Evolutionary conservation across 2,113 vertebrate genomes (phyloP).

Genomic region (Gnathonemus echidnorhynchus): DNA sequence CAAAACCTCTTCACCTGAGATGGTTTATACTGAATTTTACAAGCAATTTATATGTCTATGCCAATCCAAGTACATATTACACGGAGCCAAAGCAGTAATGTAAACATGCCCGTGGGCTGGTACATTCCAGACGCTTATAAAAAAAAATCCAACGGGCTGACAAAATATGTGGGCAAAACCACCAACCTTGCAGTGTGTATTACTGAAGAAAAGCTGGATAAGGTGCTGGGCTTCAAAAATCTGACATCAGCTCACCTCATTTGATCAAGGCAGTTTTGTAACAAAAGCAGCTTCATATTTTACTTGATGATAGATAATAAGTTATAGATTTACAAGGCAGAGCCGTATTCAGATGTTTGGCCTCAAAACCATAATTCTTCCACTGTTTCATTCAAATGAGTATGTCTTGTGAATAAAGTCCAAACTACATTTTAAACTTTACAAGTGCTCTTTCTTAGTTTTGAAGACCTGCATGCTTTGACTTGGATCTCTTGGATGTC

Average conservation of each 20-base stretch:
- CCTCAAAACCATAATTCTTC: background rate
- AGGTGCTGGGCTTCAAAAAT: background rate
- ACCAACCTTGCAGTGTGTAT: background rate
- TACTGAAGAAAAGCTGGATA: background rate
- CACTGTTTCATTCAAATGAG: background rate
- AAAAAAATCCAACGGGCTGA: background rate
- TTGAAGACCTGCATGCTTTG: background rate
- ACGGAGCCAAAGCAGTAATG: background rate
- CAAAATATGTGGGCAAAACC: background rate
- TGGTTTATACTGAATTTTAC: background rate
- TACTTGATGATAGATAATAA: too few relatives aligned
- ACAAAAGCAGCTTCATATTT: background rate
- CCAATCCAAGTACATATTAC: background rate
- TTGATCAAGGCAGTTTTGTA: background rate
- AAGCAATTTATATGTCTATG: background rate
- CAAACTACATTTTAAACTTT: background rate
- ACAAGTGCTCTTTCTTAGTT: background rate
- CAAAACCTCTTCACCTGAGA: background rate
- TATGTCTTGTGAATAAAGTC: background rate
- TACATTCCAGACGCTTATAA: background rate
- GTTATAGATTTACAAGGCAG: background rate
- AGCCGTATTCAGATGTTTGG: background rate
- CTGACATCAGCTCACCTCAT: background rate
- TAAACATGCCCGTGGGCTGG: slow-evolving; percentile 8
- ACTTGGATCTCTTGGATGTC: background rate